Conservation (phyloP, 1,140 invertebrate genomes). For the Gonatopus flavifemur region DNA sequence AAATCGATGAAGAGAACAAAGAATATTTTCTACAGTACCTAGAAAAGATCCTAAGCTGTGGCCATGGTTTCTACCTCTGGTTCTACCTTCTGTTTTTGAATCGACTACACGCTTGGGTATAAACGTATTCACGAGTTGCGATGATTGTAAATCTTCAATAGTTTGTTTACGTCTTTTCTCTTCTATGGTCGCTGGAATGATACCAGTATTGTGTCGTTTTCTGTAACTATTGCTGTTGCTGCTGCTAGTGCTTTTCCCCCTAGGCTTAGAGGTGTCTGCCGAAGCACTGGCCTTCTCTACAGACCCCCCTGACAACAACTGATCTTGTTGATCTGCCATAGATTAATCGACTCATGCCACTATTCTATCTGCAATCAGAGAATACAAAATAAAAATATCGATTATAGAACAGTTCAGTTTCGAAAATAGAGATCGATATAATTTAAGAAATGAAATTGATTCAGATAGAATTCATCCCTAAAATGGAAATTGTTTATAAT, state of each 20-base stretch:
- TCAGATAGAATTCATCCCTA: not conserved
- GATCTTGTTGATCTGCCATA: slow-evolving; percentile 62
- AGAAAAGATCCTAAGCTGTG: slow-evolving; percentile 49
- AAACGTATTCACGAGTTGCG: slow-evolving; percentile 33
- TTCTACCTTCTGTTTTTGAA: slow-evolving; percentile 43
- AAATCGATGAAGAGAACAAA: no score
- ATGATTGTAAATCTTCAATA: slow-evolving; percentile 35
- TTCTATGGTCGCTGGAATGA: slow-evolving; percentile 42
- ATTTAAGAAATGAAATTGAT: not conserved
- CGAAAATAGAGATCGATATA: not conserved
- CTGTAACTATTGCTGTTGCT: slow-evolving; percentile 44
- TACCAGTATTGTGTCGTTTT: slow-evolving; percentile 51
- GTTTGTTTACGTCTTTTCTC: slow-evolving; percentile 53
- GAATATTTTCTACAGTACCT: slow-evolving; percentile 31
- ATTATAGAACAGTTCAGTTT: not conserved
- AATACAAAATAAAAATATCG: not conserved
- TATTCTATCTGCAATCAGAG: slow-evolving; percentile 52
- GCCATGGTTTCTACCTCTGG: slow-evolving; percentile 48
- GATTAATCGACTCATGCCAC: slow-evolving; percentile 62
- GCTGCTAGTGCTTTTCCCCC: slow-evolving; percentile 48
- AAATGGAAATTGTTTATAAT: not conserved
- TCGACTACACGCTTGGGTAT: slow-evolving; percentile 35
- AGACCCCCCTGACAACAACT: slow-evolving; percentile 59
- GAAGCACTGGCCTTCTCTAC: slow-evolving; percentile 60
- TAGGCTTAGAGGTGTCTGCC: slow-evolving; percentile 56